Evolutionary conservation across 2,888 invertebrate genomes (phyloP).

Genomic region (Dorcus hopei): DNA sequence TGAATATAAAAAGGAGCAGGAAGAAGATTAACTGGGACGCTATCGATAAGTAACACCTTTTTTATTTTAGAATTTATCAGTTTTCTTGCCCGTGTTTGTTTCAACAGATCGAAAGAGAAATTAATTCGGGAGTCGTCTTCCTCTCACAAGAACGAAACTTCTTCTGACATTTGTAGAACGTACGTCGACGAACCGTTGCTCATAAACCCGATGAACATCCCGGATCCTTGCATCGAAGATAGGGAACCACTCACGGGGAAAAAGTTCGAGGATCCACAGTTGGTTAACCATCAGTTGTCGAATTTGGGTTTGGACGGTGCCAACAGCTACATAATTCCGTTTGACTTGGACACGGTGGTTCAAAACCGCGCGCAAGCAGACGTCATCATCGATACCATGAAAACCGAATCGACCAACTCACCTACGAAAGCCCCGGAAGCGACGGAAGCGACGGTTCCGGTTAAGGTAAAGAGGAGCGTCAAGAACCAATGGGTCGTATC

Average conservation of each 20-base stretch:
- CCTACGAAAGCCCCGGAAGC: neutral
- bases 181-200: constrained; percentile 5
- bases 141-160: no score
- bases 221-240: constrained; percentile 11
- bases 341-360: constrained; percentile 4
- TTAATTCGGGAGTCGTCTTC: no score
- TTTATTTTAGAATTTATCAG: no score
- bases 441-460: neutral
- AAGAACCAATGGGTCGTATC: constrained; percentile 21
- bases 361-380: constrained; percentile 1
- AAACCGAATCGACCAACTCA: neutral
- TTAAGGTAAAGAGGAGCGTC: neutral
- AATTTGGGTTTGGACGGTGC: constrained; percentile 6
- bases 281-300: constrained; percentile 7
- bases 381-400: neutral
- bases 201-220: constrained; percentile 3
- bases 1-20: no score
- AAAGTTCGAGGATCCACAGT: constrained; percentile 5
- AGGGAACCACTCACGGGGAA: constrained; percentile 5
- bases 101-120: no score
- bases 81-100: no score
- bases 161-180: no score
- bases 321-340: constrained; percentile 13
- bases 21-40: no score
- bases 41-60: no score